phyloP scores from a whole-genome alignment of 2,113 vertebrate species.

The Rhea pennata region DNA sequence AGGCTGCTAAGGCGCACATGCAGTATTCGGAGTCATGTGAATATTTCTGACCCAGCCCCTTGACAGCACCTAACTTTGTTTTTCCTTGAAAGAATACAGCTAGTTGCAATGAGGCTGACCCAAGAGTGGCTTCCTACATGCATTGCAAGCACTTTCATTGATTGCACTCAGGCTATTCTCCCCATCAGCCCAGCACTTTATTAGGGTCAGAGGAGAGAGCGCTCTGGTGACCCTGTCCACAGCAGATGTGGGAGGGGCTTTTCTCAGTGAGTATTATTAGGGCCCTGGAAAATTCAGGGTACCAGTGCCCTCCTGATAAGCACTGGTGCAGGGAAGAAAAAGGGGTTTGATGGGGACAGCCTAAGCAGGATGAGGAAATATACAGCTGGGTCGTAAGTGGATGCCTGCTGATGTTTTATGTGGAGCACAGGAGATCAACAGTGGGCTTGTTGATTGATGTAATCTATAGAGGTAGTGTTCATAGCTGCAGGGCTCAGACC shows the following conservation, averaged over 20 bases:
- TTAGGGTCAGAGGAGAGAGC: conserved; percentile 28
- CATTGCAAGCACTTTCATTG: conserved; percentile 82
- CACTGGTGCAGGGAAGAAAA: neutral
- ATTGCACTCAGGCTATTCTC: conserved; percentile 76
- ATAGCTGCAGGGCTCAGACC: neutral
- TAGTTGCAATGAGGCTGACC: conserved; percentile 70
- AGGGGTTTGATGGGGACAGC: neutral
- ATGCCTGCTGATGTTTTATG: neutral
- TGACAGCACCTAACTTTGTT: conserved; percentile 60
- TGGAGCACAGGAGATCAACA: neutral
- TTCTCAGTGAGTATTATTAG: neutral
- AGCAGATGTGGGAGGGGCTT: neutral
- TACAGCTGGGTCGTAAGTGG: neutral
- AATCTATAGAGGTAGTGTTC: neutral
- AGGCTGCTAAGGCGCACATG: conserved; percentile 19
- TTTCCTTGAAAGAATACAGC: conserved; percentile 77
- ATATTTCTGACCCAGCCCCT: conserved; percentile 3
- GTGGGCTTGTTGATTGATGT: neutral
- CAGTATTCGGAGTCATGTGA: conserved; percentile 48
- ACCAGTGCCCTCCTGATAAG: neutral
- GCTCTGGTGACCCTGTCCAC: neutral
- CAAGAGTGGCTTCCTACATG: conserved; percentile 76
- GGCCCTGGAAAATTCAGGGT: conserved; percentile 4
- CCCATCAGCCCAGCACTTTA: conserved; percentile 71
- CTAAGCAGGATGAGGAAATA: neutral